phyloP scores from a whole-genome alignment of 1,140 invertebrate genomes.

The Drosophila kepulauana region DNA sequence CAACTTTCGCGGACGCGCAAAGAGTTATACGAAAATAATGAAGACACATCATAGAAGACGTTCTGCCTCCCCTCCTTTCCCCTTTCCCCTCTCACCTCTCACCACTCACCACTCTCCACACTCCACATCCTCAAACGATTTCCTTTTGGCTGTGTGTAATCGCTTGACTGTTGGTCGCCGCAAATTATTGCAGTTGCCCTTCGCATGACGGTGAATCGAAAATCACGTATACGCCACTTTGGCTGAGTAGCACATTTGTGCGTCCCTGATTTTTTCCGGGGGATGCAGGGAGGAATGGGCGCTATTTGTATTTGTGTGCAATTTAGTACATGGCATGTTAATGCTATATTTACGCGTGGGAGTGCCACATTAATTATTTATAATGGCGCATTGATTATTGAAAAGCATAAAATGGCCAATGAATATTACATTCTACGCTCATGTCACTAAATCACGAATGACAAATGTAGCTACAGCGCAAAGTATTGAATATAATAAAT shows the following conservation, averaged over 20 bases:
- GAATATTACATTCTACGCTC: conserved; percentile 36
- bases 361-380: conserved; percentile 44
- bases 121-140: no score
- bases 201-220: conserved; percentile 1
- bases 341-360: conserved; percentile 14
- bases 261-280: neutral
- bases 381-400: conserved; percentile 47
- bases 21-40: conserved; percentile 66
- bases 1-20: neutral
- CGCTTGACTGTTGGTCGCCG: conserved; percentile 48
- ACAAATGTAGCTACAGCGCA: conserved; percentile 32
- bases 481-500: conserved; percentile 43
- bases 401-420: conserved; percentile 39
- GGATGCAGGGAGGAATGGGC: neutral
- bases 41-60: conserved; percentile 43
- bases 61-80: neutral
- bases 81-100: no score
- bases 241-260: neutral
- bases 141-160: neutral
- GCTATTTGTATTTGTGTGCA: conserved; percentile 10
- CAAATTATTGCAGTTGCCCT: conserved; percentile 54
- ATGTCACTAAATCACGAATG: conserved; percentile 38
- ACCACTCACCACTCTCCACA: no score
- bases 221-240: conserved; percentile 55
- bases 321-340: conserved; percentile 27